Evolutionary conservation across 2,888 invertebrate species (phyloP).

Genomic region (Synanthedon myopaeformis): DNA sequence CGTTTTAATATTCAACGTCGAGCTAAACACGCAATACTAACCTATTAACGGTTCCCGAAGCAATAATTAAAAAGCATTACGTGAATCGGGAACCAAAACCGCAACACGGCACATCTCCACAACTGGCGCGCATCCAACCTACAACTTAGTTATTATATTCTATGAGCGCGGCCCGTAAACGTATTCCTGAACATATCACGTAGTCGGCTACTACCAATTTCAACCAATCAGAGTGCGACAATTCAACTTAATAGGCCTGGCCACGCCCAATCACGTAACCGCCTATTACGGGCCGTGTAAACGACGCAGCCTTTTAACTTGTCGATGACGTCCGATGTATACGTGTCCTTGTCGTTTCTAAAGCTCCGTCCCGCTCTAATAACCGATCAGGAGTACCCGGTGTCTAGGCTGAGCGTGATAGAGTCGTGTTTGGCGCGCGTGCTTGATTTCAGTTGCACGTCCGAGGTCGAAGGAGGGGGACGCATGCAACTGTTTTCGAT

Average conservation of each 20-base stretch:
- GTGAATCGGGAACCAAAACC: slow-evolving; percentile 48
- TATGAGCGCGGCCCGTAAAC: slow-evolving; percentile 65
- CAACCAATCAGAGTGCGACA: slow-evolving; percentile 69
- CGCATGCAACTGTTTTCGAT: slow-evolving; percentile 69
- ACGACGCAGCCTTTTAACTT: slow-evolving; percentile 69
- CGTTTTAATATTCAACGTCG: slow-evolving; percentile 28
- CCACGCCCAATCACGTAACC: slow-evolving; percentile 72
- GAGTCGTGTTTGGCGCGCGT: slow-evolving; percentile 67
- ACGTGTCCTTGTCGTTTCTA: slow-evolving; percentile 8
- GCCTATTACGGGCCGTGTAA: slow-evolving; percentile 68
- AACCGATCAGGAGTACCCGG: slow-evolving; percentile 39
- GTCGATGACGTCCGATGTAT: slow-evolving; percentile 59
- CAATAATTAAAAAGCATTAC: slow-evolving; percentile 57
- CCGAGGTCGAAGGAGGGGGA: slow-evolving; percentile 64
- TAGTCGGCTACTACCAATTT: slow-evolving; percentile 67
- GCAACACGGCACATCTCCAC: slow-evolving; percentile 43
- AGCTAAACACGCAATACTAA: slow-evolving; percentile 25
- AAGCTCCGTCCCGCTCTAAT: slow-evolving; percentile 30
- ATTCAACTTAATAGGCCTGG: slow-evolving; percentile 66
- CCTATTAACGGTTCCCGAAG: slow-evolving; percentile 43
- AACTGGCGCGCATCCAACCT: slow-evolving; percentile 62
- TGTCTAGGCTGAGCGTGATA: slow-evolving; percentile 58
- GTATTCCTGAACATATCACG: slow-evolving; percentile 70
- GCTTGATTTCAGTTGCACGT: slow-evolving; percentile 67
- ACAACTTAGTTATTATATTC: slow-evolving; percentile 68